phyloP scores from a whole-genome alignment of 2,113 vertebrate species.

The Aspidoscelis tigris region DNA sequence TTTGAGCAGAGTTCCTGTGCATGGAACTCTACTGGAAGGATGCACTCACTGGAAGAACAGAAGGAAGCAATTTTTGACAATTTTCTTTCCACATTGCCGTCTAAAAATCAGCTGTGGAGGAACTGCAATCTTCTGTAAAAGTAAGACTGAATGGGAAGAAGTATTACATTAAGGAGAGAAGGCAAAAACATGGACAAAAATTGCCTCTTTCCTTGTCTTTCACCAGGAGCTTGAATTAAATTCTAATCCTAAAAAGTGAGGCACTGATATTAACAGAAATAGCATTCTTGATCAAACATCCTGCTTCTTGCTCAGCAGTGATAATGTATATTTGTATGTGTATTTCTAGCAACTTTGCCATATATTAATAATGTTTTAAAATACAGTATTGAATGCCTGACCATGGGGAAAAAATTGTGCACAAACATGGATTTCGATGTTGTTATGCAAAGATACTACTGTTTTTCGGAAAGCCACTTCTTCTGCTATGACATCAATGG shows the following conservation, averaged over 20 bases:
- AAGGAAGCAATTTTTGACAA: neutral
- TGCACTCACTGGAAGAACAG: neutral
- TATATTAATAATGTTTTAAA: slow-evolving; percentile 27
- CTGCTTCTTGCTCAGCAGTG: neutral
- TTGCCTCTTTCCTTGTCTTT: neutral
- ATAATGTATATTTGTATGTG: neutral
- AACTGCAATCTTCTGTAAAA: too few species aligned
- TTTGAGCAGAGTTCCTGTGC: neutral
- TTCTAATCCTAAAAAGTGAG: neutral
- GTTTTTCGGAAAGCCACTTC: slow-evolving; percentile 19
- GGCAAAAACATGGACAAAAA: neutral
- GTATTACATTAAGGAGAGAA: neutral
- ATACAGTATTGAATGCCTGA: slow-evolving; percentile 27
- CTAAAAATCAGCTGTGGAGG: neutral
- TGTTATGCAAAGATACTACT: slow-evolving; percentile 35
- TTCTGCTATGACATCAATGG: slow-evolving; percentile 47
- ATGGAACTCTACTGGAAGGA: neutral
- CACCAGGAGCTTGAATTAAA: neutral
- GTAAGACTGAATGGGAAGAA: neutral
- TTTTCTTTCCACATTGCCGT: neutral
- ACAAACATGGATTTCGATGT: slow-evolving; percentile 44
- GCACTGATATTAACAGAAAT: neutral
- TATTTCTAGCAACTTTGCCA: neutral
- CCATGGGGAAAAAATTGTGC: slow-evolving; percentile 36
- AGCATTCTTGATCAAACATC: neutral